Conservation (phyloP, 1,140 invertebrate genomes). For the Alviniconcha marisindica region DNA sequence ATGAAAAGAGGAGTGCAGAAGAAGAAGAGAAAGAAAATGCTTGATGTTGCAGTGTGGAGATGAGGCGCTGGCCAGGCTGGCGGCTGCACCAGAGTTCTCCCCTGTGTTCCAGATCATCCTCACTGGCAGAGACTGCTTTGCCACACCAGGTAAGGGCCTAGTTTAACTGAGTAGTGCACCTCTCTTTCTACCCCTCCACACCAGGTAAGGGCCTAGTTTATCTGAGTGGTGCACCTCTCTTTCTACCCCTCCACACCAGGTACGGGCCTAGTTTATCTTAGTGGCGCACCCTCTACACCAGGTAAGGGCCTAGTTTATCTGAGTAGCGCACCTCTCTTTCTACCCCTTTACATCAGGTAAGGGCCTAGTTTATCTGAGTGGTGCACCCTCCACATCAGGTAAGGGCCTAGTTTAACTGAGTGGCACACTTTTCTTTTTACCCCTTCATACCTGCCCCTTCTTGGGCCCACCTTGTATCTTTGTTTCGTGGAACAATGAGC, state of each 20-base stretch:
- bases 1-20: too few relatives aligned
- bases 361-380: too few relatives aligned
- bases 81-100: constrained; percentile 45
- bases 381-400: constrained; percentile 54
- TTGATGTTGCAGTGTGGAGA: constrained; percentile 45
- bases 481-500: too few relatives aligned
- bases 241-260: constrained; percentile 52
- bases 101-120: constrained; percentile 53
- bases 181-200: too few relatives aligned
- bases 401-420: not conserved
- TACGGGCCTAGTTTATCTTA: constrained; percentile 20
- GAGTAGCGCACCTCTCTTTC: too few relatives aligned
- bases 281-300: too few relatives aligned
- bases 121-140: constrained; percentile 37
- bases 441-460: too few relatives aligned
- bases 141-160: constrained; percentile 45
- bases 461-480: too few relatives aligned
- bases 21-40: too few relatives aligned
- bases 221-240: too few relatives aligned
- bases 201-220: constrained; percentile 43
- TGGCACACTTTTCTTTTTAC: too few relatives aligned
- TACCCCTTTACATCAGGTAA: constrained; percentile 52
- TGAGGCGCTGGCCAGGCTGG: constrained; percentile 44
- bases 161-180: too few relatives aligned
- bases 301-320: constrained; percentile 35